phyloP scores from a whole-genome alignment of 2,113 vertebrate genomes.

The Anguilla rostrata region DNA sequence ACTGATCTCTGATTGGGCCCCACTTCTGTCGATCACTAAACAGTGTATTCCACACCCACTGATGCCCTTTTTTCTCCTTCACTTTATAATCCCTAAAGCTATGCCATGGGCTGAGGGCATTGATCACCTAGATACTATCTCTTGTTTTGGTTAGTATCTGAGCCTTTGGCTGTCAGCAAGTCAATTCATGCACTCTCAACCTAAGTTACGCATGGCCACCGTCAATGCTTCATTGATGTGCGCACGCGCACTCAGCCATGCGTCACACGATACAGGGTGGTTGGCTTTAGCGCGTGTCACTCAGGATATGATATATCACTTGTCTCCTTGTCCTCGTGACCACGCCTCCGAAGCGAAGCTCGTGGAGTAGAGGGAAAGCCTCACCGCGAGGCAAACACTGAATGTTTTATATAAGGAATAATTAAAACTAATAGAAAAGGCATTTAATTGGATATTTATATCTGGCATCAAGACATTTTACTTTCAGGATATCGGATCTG shows the following conservation, averaged over 20 bases:
- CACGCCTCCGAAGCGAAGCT: constrained; percentile 30
- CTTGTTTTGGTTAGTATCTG: background rate
- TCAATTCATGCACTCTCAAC: background rate
- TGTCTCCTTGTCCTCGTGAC: background rate
- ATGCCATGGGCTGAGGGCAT: background rate
- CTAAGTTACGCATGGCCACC: background rate
- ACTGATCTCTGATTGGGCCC: too few species aligned
- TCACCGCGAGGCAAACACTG: constrained; percentile 21
- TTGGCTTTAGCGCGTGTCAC: background rate
- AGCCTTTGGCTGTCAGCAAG: background rate
- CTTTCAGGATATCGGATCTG: background rate
- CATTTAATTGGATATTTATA: constrained; percentile 4
- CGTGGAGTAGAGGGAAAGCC: constrained; percentile 22
- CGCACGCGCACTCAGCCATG: too few species aligned
- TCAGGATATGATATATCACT: background rate
- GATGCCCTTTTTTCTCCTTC: background rate
- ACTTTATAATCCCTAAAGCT: background rate
- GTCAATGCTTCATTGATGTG: background rate
- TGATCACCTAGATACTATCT: background rate
- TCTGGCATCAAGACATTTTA: background rate
- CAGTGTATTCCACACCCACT: background rate
- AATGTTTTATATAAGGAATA: constrained; percentile 15
- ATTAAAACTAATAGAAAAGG: background rate
- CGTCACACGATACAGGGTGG: background rate
- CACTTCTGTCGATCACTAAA: background rate